phyloP scores from a whole-genome alignment of 2,113 vertebrate genomes.

The Poeciliopsis occidentalis region DNA sequence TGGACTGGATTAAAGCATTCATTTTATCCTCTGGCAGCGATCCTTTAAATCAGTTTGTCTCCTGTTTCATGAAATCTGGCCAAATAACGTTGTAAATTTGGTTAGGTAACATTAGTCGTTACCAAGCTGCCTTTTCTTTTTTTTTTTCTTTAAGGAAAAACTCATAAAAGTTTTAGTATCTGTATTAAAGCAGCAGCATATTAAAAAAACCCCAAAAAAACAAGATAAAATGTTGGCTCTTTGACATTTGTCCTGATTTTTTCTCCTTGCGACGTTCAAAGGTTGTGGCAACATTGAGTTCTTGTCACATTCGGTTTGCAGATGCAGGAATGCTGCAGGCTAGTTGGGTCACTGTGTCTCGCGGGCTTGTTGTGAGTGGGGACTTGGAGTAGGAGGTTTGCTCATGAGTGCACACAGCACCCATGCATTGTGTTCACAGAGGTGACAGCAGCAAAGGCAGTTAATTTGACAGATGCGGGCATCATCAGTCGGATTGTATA shows the following conservation, averaged over 20 bases:
- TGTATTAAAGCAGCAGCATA: background rate
- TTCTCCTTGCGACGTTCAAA: background rate
- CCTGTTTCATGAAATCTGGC: slow-evolving; percentile 29
- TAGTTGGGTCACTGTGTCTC: slow-evolving; percentile 38
- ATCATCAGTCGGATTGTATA: slow-evolving; percentile 63
- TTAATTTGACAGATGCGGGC: slow-evolving; percentile 61
- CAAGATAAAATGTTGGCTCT: background rate
- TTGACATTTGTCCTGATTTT: background rate
- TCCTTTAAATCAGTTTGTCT: slow-evolving; percentile 61
- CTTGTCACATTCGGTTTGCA: slow-evolving; percentile 54
- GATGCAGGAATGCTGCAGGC: slow-evolving; percentile 28
- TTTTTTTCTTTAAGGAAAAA: background rate
- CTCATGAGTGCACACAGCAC: slow-evolving; percentile 41
- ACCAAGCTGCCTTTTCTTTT: background rate
- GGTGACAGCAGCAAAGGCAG: slow-evolving; percentile 52
- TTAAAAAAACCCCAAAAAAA: background rate
- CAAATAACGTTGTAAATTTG: slow-evolving; percentile 26
- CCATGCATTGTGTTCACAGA: slow-evolving; percentile 27
- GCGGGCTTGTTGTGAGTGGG: slow-evolving; percentile 37
- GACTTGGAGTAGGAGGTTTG: slow-evolving; percentile 23
- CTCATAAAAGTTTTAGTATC: background rate
- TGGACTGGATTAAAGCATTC: slow-evolving; percentile 63
- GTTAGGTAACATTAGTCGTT: slow-evolving; percentile 46
- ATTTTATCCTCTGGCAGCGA: slow-evolving; percentile 64
- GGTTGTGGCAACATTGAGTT: slow-evolving; percentile 16